Percentiles rank a stretch among this genome's conserved stretches.
Conservation (phyloP, 2,113 vertebrate genomes). For the Tachuris rubrigastra region DNA sequence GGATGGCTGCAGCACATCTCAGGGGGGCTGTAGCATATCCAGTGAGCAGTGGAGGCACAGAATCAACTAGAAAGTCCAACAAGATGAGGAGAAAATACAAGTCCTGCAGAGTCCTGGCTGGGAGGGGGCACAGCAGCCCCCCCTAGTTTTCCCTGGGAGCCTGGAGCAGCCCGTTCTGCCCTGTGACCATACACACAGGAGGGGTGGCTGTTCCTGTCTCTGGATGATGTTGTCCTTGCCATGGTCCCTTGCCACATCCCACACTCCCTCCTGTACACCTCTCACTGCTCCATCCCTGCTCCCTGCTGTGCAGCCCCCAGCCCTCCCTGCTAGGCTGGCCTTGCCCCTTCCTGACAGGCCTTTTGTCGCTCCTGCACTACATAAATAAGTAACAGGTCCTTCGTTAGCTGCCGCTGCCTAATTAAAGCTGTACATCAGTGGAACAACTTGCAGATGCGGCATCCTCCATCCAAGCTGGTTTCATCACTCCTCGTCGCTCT, state of each 20-base stretch:
- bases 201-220: not conserved
- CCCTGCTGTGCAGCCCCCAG: not conserved
- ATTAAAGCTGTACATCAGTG: slow-evolving; percentile 72
- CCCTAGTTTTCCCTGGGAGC: not conserved
- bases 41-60: not conserved
- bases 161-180: not conserved
- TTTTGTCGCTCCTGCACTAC: not conserved
- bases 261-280: not conserved
- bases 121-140: not conserved
- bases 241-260: not conserved
- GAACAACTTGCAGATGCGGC: slow-evolving; percentile 56
- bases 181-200: fast-evolving
- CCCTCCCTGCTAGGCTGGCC: not conserved
- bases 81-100: not conserved
- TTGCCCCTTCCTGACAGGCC: not conserved
- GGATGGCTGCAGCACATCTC: not conserved
- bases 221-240: not conserved
- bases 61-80: slow-evolving; percentile 27
- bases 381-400: slow-evolving; percentile 56
- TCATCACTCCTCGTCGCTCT: not conserved
- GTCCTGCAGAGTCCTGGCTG: not conserved
- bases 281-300: not conserved
- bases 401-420: slow-evolving; percentile 56
- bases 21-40: not conserved
- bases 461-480: slow-evolving; percentile 19